Evolutionary conservation across 2,888 invertebrate species (phyloP).

Genomic region (Brenthis hecate): DNA sequence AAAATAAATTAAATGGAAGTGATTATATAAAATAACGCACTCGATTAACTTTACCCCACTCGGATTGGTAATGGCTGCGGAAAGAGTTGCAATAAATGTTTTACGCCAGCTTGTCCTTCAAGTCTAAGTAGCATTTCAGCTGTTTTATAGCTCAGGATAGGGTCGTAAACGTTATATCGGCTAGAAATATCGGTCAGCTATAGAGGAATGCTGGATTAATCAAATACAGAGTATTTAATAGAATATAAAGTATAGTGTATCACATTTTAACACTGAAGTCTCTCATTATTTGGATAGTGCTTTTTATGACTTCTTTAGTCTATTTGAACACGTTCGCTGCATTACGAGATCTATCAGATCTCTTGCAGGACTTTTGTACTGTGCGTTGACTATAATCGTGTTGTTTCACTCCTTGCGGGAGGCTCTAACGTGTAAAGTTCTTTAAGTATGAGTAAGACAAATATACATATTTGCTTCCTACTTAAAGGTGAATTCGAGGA

Average conservation of each 20-base stretch:
- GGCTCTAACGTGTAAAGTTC: too few relatives aligned
- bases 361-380: too few relatives aligned
- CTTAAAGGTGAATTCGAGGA: too few relatives aligned
- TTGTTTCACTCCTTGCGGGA: too few relatives aligned
- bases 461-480: too few relatives aligned
- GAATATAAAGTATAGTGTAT: slow-evolving; percentile 13
- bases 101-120: slow-evolving; percentile 22
- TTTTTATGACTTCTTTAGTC: too few relatives aligned
- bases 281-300: neutral
- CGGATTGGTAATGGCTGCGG: slow-evolving; percentile 12
- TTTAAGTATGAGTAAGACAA: too few relatives aligned
- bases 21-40: slow-evolving; percentile 1
- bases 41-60: slow-evolving; percentile 8
- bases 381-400: too few relatives aligned
- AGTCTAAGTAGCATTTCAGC: slow-evolving; percentile 18
- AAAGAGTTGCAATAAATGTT: slow-evolving; percentile 30
- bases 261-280: slow-evolving; percentile 15
- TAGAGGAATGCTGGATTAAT: slow-evolving; percentile 5
- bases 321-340: too few relatives aligned
- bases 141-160: slow-evolving; percentile 19
- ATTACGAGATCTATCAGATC: too few relatives aligned
- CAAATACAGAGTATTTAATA: slow-evolving; percentile 7
- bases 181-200: slow-evolving; percentile 16
- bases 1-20: neutral
- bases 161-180: slow-evolving; percentile 18